These are phyloP conservation scores for Apogon hyalosoma DNA, from an alignment of 2,797 vertebrate genomes.

Conservation along the genomic window DNA sequence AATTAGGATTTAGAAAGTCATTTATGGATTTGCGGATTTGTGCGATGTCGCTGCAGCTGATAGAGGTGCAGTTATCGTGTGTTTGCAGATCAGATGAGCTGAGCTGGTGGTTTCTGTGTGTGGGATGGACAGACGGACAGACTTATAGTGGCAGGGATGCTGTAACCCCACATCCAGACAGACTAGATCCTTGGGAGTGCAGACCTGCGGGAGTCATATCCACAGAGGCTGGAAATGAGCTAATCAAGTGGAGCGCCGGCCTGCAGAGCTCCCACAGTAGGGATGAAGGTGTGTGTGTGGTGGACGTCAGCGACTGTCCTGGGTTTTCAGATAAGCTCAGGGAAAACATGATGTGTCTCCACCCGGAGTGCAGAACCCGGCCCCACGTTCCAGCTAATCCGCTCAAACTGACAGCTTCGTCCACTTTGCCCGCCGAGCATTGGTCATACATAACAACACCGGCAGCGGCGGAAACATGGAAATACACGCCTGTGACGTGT, in stretches of 20 bases:
- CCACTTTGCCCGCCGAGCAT: slow-evolving; percentile 31
- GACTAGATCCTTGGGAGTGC: slow-evolving; percentile 37
- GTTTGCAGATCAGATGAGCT: slow-evolving; percentile 53
- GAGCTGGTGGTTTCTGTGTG: slow-evolving; percentile 17
- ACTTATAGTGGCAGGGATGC: not conserved
- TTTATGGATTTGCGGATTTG: slow-evolving; percentile 36
- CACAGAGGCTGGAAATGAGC: slow-evolving; percentile 62
- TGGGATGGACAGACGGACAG: not conserved
- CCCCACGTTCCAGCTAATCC: slow-evolving; percentile 57
- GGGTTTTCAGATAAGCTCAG: slow-evolving; percentile 70
- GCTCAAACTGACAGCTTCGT: slow-evolving; percentile 55
- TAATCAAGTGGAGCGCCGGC: slow-evolving; percentile 61
- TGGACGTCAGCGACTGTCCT: slow-evolving; percentile 40
- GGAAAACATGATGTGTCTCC: slow-evolving; percentile 49
- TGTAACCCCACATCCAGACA: slow-evolving; percentile 12
- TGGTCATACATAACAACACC: slow-evolving; percentile 42
- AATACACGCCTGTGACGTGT: not conserved
- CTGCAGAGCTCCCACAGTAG: slow-evolving; percentile 56
- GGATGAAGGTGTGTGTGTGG: slow-evolving; percentile 36
- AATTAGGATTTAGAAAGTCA: slow-evolving; percentile 40
- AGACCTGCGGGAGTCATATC: slow-evolving; percentile 58
- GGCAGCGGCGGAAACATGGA: slow-evolving; percentile 25
- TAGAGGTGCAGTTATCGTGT: slow-evolving; percentile 16
- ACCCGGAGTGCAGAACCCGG: slow-evolving; percentile 56
- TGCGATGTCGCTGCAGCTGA: slow-evolving; percentile 3